phyloP scores from a whole-genome alignment of 92 coral and sea anemone genomes.

The Parazoanthus atlanticus region DNA sequence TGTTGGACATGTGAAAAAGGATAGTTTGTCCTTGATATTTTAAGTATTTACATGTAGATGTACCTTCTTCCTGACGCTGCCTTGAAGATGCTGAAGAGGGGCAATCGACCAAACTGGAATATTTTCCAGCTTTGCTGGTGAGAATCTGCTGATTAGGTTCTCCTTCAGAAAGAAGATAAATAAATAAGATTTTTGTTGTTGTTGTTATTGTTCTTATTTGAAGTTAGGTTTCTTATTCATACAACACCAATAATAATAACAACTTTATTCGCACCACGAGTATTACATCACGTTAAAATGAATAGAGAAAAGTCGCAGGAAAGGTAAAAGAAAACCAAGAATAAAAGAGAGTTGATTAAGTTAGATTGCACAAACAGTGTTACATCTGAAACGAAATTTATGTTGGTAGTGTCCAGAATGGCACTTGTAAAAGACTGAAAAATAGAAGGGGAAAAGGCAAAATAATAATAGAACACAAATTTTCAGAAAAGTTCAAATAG shows the following conservation, averaged over 20 bases:
- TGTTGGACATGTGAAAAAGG: no score
- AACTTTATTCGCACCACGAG: background rate
- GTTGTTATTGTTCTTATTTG: background rate
- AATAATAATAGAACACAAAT: background rate
- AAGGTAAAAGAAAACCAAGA: background rate
- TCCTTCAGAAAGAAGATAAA: conserved; percentile 64
- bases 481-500: background rate
- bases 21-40: background rate
- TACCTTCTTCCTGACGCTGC: conserved; percentile 64
- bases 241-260: no score
- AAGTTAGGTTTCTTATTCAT: no score
- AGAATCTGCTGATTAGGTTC: conserved; percentile 56
- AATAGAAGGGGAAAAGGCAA: background rate
- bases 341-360: background rate
- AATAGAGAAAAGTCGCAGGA: background rate
- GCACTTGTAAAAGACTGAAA: background rate
- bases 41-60: background rate
- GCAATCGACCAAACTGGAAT: conserved; percentile 74
- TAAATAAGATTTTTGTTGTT: background rate
- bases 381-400: background rate
- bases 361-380: no score
- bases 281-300: background rate
- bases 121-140: conserved; percentile 81
- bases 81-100: conserved; percentile 70
- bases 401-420: no score